Evolutionary conservation across 2,888 invertebrate genomes (phyloP), one percentile per base, ranked within the genome.

Genomic region (Bombylius discolor): DNA sequence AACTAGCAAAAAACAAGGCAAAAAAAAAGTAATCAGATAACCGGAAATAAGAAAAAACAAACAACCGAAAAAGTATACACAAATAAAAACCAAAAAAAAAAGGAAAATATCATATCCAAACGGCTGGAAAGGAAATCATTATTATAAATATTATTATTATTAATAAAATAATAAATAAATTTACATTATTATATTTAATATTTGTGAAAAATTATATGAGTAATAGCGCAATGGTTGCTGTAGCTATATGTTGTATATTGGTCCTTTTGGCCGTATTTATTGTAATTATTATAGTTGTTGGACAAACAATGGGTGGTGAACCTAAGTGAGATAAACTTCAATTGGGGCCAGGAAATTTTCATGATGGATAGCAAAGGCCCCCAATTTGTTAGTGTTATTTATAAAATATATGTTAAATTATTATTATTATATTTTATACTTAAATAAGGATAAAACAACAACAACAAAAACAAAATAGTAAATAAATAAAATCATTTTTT

Each of bases 181-280:
- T 14, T 42, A 31, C 23, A 42, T 14, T 34, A 50, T 14, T 36
- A 47, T 45, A 36, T 34, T 34, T 23, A 46, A 48, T 32, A 42
- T 12, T 12, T 11, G 44, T 13, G 3, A 14, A 5, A 42, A 58
- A 60, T 62, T 65, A 59, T 59, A 74, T 74, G 74, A 73, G 74
- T 68, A 74, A 74, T 58, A 74, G 72, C 64, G 74, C 74, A 60
- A 88, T 88, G 88, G 84, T 88, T 70, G 87, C 87, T 61, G 87
- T 89, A 66, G 88, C 87, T 66, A 87, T 89, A 65, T 87, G 87
- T 76, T 88, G 87, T 74, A 87, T 89, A 68, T 78, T 88, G 67
- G 84, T 88, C 71, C 79, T 89, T 63, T 77, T 88, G 70, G 83
- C 85, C 64, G 87, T 88, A 64, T 89, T 89, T 77, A 88, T 88